Conservation (phyloP, 2,888 invertebrate genomes). For the Hanleya hanleyi region DNA sequence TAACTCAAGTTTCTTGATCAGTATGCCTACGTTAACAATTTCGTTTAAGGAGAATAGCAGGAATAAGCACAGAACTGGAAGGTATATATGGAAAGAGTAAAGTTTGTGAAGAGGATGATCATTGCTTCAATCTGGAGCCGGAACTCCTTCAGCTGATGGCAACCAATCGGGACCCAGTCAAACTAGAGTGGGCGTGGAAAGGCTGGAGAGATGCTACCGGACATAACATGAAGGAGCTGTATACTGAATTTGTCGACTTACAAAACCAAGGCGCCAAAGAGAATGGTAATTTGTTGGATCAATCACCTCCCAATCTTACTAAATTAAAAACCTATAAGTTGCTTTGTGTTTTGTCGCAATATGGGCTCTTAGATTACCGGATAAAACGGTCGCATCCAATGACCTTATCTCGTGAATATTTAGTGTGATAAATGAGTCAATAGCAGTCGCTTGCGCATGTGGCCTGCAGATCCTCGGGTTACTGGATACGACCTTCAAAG, state of each 20-base stretch:
- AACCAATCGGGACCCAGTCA: conserved; percentile 79
- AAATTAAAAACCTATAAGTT: too few species aligned
- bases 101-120: not conserved
- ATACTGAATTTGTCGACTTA: conserved; percentile 84
- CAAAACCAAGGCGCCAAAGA: conserved; percentile 83
- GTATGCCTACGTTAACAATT: too few species aligned
- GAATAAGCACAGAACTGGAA: not conserved
- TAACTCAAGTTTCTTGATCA: too few species aligned
- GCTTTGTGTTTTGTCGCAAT: too few species aligned
- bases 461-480: too few species aligned
- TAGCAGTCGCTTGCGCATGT: too few species aligned
- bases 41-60: not conserved
- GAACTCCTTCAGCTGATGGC: conserved; percentile 60
- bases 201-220: conserved; percentile 88
- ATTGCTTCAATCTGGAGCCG: conserved; percentile 53
- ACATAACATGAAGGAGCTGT: conserved; percentile 83
- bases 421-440: too few species aligned
- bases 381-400: too few species aligned
- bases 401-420: too few species aligned
- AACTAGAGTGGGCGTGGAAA: conserved; percentile 85
- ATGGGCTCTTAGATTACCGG: too few species aligned
- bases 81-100: not conserved
- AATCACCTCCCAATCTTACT: too few species aligned
- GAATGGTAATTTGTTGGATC: conserved; percentile 79
- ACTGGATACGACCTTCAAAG: too few species aligned